Conservation (phyloP, 2,113 vertebrate species). For the Arvicanthis niloticus region DNA sequence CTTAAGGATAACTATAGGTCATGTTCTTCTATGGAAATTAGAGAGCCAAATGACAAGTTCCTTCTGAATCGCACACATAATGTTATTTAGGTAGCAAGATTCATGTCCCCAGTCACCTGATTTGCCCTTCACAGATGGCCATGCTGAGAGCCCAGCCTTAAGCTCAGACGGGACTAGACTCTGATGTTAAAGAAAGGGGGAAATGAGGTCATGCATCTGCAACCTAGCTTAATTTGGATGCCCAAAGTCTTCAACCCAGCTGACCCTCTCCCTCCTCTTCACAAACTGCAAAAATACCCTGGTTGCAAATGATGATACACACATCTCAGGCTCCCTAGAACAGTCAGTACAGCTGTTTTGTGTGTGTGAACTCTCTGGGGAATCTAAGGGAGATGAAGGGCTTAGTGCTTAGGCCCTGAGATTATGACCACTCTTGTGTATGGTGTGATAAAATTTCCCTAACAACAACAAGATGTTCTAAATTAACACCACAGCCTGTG, state of each 20-base stretch:
- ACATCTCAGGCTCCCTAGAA: background rate
- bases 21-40: background rate
- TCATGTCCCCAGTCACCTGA: background rate
- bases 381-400: background rate
- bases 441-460: slow-evolving; percentile 1
- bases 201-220: accelerated
- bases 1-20: background rate
- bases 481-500: background rate
- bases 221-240: too few species aligned
- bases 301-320: background rate
- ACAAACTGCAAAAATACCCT: background rate
- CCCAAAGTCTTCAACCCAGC: too few species aligned
- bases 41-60: background rate
- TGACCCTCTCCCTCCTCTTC: background rate
- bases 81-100: background rate
- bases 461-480: background rate
- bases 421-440: slow-evolving; percentile 15
- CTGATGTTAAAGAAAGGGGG: background rate
- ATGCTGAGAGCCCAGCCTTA: background rate
- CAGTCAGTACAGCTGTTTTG: background rate
- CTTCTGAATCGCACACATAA: background rate
- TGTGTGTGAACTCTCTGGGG: background rate
- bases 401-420: background rate
- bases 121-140: background rate
- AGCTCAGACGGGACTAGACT: too few species aligned